Base-by-base conservation (phyloP, 2,113 vertebrate genomes). In the Mugil cephalus region DNA sequence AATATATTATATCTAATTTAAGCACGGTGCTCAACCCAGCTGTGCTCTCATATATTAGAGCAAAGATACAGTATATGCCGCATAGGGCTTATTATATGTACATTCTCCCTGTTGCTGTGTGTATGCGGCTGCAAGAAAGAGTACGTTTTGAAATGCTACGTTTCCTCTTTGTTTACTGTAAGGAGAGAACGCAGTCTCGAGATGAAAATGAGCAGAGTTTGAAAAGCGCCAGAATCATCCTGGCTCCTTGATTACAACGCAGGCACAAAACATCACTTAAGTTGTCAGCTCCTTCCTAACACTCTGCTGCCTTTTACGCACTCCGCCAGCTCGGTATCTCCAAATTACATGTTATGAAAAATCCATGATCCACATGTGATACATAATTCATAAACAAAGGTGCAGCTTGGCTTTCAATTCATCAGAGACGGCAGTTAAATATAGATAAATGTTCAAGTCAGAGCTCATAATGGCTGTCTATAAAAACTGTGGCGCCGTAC, bases 241-340 rank as follows among this genome's bases (percentile, higher is more conserved):
- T 43, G 47, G 67, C 85, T 68, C 4, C 24, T 52, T 80, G 36
- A 80, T 83, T 67, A 55, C 43, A 66, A 17, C 21, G 4, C 10
- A 47, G 24, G 88, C 84, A 88, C 42, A 67, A 74, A 86, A 85
- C 43, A 19, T 84, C 65, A 88, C 87, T 87, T 87, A 81, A 78
- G 65, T 51, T 80, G 53, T 75, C 76, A 48, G 36, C 52, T 74
- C 38, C 42, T 64, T 76, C 45, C 34, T 40, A 10, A 17, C 56
- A 64, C 68, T 72, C 45, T 11, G 13, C 42, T 59, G 54, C 69
- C 24, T 30, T 67, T 52, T 47, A 63, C 42, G 60, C 39, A 56
- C 46, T 72, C 58, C 53, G 52, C 42, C 8, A 47, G 35, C 53
- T 67, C 13, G 30, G 81, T 58, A 79, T 79, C 36, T 59, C 52